Base-by-base conservation (phyloP, 30 jellyfish, hydroid and myxozoan species). In the Aurelia sp. region DNA sequence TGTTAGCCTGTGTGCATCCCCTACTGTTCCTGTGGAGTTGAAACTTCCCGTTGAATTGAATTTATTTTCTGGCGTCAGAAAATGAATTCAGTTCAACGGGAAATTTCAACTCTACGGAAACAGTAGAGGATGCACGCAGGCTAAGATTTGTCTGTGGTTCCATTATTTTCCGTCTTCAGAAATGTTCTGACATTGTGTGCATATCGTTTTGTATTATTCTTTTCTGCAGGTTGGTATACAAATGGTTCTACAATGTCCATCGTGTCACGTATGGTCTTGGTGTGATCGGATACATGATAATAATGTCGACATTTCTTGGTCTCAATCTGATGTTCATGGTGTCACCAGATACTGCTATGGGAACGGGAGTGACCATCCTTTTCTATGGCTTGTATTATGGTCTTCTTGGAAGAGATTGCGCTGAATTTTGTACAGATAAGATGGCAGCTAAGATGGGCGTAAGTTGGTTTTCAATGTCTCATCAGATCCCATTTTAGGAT, bases 381-480 rank as follows among this genome's bases (percentile, higher is more conserved):
- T 94, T 94, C 70, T 94, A 89, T 84, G 98, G 98, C 17, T 79
- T 94, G 86, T 94, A 94, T 79, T 94, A 71, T 79, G 98, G 98
- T 70, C 96, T 93, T 30, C 97, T 93, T 37, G 97, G 97, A 21
- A 75, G 98, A 76, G 98, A 93, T 66, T 88, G 92, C 41, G 98
- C 98, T 17, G 97, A 88, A 62, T 63, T 93, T 40, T 89, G 97
- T 59, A 80, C 98, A 11, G 98, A 93, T 20, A 88, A 89, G 79
- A 89, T 93, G 93, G 97, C 97, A 6, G 98, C 96, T 0, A 93
- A 89, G 73, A 88, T 93, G 98, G 98, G 98, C 74, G 98, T 93
- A 82, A 33, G 90, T 65, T 18, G n/a, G 1, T 53, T 16, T 5
- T 5, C 11, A 5, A 40, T 40, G 51, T 40, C 11, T 40, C 3